Conservation (phyloP, 1,140 invertebrate genomes). For the Pachyrhynchus sulphureomaculatus region DNA sequence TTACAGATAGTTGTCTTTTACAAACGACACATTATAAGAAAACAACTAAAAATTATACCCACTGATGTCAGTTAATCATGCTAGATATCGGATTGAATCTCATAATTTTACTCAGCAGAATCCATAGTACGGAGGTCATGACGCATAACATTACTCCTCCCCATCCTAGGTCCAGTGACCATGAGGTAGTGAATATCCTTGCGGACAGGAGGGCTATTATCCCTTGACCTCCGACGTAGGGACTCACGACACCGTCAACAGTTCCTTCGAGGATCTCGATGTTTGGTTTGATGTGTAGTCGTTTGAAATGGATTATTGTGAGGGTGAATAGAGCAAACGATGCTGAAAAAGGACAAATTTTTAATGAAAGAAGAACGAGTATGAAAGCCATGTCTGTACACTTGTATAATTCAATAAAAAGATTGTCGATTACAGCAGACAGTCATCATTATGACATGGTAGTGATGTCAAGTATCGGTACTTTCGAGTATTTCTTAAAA, state of each 20-base stretch:
- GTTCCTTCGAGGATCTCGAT: constrained; percentile 59
- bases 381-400: too few relatives aligned
- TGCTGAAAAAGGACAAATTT: constrained; percentile 59
- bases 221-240: constrained; percentile 54
- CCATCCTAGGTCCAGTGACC: constrained; percentile 83
- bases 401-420: too few relatives aligned
- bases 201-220: constrained; percentile 53
- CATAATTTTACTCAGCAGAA: constrained; percentile 85
- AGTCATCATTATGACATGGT: too few relatives aligned
- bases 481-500: too few relatives aligned
- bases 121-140: constrained; percentile 79
- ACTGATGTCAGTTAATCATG: constrained; percentile 60
- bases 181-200: constrained; percentile 73
- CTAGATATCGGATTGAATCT: constrained; percentile 78
- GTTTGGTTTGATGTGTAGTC: constrained; percentile 66
- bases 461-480: too few relatives aligned
- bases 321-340: constrained; percentile 86
- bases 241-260: constrained; percentile 66
- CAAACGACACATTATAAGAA: too few relatives aligned
- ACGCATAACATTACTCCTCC: constrained; percentile 76
- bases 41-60: constrained; percentile 24
- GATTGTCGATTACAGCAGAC: not conserved
- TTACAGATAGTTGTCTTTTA: too few relatives aligned
- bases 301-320: constrained; percentile 87
- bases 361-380: too few relatives aligned